These are phyloP conservation scores for Centropus unirufus DNA, from an alignment of 2,113 vertebrate species.

Conservation along the genomic window DNA sequence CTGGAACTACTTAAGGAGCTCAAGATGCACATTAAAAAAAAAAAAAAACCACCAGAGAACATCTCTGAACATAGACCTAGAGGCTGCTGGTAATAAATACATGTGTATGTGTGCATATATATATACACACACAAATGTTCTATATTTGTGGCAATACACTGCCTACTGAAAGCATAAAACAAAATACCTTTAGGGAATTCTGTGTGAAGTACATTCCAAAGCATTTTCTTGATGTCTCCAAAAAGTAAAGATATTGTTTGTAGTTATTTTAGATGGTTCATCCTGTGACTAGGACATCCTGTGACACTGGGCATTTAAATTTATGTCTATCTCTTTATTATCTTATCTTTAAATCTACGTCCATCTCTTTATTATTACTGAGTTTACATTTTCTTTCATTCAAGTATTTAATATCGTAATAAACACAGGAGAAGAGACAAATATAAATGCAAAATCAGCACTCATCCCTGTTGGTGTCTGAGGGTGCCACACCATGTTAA, in stretches of 20 bases:
- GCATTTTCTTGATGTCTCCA: not conserved
- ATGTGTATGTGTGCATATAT: not conserved
- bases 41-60: not conserved
- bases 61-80: not conserved
- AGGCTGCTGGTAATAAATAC: not conserved
- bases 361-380: not conserved
- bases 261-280: not conserved
- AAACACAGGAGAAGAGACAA: not conserved
- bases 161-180: not conserved
- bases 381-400: not conserved
- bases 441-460: not conserved
- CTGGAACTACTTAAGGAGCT: not conserved
- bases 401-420: not conserved
- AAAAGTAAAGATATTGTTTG: not conserved
- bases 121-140: not conserved
- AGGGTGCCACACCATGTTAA: rapidly evolving
- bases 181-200: not conserved
- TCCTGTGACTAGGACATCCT: not conserved
- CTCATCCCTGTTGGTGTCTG: not conserved
- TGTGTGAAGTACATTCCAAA: not conserved
- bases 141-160: not conserved
- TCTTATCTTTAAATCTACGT: not conserved
- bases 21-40: not conserved
- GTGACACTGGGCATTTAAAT: not conserved
- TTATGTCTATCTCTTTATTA: not conserved